Evolutionary conservation across 2,113 vertebrate species (phyloP).

Genomic region (Hystrix brachyura): DNA sequence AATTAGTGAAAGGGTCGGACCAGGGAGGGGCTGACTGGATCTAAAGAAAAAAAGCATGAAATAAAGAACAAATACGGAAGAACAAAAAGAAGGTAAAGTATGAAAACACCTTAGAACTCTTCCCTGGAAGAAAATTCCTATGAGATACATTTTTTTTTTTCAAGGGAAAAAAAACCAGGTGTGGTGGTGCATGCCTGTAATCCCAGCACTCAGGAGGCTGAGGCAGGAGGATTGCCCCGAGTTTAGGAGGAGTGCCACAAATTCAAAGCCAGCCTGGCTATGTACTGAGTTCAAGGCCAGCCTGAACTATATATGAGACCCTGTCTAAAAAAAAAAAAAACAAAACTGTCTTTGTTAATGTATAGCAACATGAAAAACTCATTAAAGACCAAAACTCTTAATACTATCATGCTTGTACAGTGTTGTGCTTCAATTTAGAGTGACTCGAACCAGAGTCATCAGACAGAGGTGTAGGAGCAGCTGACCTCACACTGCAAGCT

Average conservation of each 20-base stretch:
- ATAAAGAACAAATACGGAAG: slow-evolving; percentile 6
- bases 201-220: background rate
- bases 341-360: background rate
- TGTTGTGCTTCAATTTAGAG: slow-evolving; percentile 10
- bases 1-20: background rate
- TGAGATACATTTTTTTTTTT: background rate
- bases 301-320: background rate
- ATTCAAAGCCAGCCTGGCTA: background rate
- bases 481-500: background rate
- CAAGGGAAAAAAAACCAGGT: background rate
- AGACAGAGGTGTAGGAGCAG: background rate
- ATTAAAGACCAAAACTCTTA: background rate
- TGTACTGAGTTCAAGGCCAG: background rate
- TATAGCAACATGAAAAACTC: slow-evolving; percentile 32
- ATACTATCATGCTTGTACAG: background rate
- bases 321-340: background rate
- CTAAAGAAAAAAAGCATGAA: background rate
- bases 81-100: slow-evolving; percentile 33
- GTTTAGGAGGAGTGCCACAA: background rate
- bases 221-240: background rate
- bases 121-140: slow-evolving; percentile 28
- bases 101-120: background rate
- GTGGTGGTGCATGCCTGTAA: background rate
- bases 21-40: background rate
- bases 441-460: background rate